A percentile compares a stretch with the other conserved stretches of the same genome.
Conservation (phyloP, 1,140 invertebrate genomes). For the Lutraria rhynchaena region DNA sequence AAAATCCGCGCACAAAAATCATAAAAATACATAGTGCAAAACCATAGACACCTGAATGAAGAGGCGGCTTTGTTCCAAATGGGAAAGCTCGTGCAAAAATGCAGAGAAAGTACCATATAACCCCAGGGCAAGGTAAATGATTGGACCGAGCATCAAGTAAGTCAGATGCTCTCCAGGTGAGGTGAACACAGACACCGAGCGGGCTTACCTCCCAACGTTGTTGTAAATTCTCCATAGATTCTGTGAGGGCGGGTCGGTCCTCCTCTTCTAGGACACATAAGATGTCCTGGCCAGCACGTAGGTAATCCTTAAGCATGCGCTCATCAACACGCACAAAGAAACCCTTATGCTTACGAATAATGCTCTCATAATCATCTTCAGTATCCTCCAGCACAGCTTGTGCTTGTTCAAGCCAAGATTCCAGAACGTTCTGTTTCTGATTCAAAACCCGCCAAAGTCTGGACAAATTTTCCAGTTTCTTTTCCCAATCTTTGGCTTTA, state of each 20-base stretch:
- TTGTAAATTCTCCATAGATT: constrained; percentile 66
- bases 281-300: constrained; percentile 90
- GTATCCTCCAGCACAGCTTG: constrained; percentile 91
- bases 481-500: constrained; percentile 87
- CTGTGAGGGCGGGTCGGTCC: constrained; percentile 86
- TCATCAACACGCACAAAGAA: constrained; percentile 94
- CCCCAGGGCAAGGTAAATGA: neutral
- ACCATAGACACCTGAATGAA: constrained; percentile 13
- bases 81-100: constrained; percentile 29
- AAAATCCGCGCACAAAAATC: too few relatives aligned
- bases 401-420: constrained; percentile 93
- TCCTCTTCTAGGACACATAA: constrained; percentile 87
- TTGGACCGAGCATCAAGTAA: constrained; percentile 33
- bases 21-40: too few relatives aligned
- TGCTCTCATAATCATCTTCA: constrained; percentile 90
- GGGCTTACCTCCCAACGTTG: constrained; percentile 73
- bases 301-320: constrained; percentile 89
- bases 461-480: constrained; percentile 89
- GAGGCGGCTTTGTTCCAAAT: constrained; percentile 60
- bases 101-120: constrained; percentile 37
- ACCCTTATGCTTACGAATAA: constrained; percentile 87
- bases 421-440: constrained; percentile 89
- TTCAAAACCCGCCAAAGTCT: constrained; percentile 93
- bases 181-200: constrained; percentile 35
- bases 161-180: constrained; percentile 51